Conservation (phyloP, 2,113 vertebrate species). For the Paraplagusia blochii region DNA sequence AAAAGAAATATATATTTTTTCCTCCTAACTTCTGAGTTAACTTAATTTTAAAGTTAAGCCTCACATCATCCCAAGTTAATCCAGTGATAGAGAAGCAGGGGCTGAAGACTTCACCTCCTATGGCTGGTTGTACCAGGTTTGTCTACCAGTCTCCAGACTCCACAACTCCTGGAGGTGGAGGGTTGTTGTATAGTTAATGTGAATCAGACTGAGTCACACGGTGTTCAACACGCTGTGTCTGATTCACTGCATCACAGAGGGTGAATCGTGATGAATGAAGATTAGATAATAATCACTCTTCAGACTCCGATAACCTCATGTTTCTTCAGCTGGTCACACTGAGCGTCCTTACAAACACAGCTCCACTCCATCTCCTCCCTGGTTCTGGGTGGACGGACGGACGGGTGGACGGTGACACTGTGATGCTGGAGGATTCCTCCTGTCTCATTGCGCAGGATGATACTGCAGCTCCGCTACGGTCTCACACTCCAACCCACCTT, state of each 20-base stretch:
- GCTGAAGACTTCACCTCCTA: no score
- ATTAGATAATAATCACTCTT: no score
- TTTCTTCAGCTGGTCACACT: neutral
- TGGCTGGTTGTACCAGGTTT: no score
- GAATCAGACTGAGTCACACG: slow-evolving; percentile 37
- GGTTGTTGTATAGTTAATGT: slow-evolving; percentile 1
- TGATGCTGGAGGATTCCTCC: slow-evolving; percentile 53
- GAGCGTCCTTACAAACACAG: neutral
- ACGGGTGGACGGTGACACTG: slow-evolving; percentile 2
- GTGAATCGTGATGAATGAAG: slow-evolving; percentile 20
- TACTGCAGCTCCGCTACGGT: slow-evolving; percentile 84
- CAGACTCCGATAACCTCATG: no score
- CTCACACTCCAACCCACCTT: slow-evolving; percentile 89
- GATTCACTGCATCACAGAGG: slow-evolving; percentile 27
- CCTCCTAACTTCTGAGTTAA: no score
- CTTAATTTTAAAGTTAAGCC: no score
- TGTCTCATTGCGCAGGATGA: slow-evolving; percentile 91
- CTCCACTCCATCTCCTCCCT: neutral
- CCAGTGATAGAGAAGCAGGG: no score
- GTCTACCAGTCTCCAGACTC: slow-evolving; percentile 5
- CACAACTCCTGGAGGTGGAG: slow-evolving; percentile 8
- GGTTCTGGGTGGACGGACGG: neutral
- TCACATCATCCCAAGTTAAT: no score
- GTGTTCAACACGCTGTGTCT: slow-evolving; percentile 9
- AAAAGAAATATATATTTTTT: no score